These are phyloP conservation scores for Pterois miles DNA, from an alignment of 2,797 vertebrate genomes.

Conservation along the genomic window DNA sequence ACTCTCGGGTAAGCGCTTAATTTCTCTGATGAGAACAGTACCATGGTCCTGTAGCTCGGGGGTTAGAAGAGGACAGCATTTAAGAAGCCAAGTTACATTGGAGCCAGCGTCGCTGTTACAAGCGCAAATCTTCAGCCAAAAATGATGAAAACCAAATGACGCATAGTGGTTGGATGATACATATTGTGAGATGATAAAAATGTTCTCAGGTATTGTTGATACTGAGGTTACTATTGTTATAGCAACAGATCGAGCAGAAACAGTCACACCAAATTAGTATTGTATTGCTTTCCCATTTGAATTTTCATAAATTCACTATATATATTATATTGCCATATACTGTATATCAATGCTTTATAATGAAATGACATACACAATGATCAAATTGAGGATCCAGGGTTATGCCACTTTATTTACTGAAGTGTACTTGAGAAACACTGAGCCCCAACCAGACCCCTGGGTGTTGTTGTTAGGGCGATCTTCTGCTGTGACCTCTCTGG, in stretches of 20 bases:
- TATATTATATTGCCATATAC: no score
- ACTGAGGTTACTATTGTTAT: neutral
- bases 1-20: neutral
- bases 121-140: neutral
- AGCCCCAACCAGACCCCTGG: neutral
- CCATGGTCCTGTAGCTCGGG: neutral
- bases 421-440: neutral
- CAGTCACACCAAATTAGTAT: neutral
- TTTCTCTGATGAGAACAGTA: neutral
- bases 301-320: no score
- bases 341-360: no score
- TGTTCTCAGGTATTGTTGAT: neutral
- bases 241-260: neutral
- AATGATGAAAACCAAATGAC: no score
- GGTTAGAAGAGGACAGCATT: neutral
- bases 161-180: no score
- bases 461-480: neutral
- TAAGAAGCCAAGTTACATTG: neutral
- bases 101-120: neutral
- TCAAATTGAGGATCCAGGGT: neutral
- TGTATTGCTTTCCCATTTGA: neutral
- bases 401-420: neutral
- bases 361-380: no score
- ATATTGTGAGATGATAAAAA: neutral
- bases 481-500: neutral